phyloP scores from a whole-genome alignment of 2,113 vertebrate genomes.

The Antechinus stuartii region DNA sequence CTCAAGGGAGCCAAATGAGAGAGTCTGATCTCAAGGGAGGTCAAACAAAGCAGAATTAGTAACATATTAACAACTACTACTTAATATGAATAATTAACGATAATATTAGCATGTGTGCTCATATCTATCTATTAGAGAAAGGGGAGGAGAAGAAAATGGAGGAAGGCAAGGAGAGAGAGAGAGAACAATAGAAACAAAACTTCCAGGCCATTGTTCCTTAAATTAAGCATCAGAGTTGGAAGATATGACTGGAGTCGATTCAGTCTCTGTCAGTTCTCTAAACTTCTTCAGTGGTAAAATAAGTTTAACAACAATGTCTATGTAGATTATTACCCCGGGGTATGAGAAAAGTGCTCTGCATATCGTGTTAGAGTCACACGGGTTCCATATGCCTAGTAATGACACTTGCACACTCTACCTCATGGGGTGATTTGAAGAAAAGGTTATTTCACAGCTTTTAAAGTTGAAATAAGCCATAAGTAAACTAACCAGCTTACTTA shows the following conservation, averaged over 20 bases:
- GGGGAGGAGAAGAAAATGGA: neutral
- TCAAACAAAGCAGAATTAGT: neutral
- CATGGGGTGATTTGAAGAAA: neutral
- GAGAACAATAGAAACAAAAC: neutral
- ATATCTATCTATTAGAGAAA: neutral
- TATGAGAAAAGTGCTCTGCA: neutral
- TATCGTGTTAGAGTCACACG: neutral
- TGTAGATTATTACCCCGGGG: neutral
- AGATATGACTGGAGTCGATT: neutral
- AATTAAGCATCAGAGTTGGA: neutral
- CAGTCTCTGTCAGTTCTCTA: neutral
- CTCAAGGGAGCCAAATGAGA: no score
- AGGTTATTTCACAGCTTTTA: neutral
- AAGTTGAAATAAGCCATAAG: neutral
- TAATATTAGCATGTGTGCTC: neutral
- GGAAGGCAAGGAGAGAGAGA: no score
- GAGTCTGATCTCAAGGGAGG: neutral
- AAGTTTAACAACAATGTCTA: neutral
- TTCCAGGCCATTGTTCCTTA: neutral
- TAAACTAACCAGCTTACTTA: neutral
- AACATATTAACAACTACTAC: neutral
- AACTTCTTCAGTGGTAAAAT: neutral
- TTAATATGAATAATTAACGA: neutral
- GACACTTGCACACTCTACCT: neutral
- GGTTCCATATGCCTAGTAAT: neutral